phyloP scores from a whole-genome alignment of 2,888 invertebrate species.

The Ectobius pallidus region DNA sequence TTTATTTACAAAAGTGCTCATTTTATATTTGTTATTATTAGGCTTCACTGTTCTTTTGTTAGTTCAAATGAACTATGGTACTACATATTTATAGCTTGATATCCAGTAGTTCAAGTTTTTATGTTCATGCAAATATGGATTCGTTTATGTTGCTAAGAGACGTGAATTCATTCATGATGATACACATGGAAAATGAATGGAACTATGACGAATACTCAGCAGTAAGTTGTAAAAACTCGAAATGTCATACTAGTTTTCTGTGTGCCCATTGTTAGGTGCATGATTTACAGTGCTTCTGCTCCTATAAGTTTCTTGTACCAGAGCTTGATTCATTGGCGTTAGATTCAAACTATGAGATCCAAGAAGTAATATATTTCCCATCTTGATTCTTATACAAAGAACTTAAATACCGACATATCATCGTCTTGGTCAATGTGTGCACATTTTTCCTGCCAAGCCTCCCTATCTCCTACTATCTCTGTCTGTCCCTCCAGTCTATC shows the following conservation, averaged over 20 bases:
- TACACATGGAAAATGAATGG: background rate
- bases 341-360: background rate
- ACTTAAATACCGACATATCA: background rate
- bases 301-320: background rate
- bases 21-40: too few species aligned
- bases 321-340: background rate
- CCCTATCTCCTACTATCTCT: too few species aligned
- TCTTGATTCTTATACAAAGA: background rate
- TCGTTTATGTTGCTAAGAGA: background rate
- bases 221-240: background rate
- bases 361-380: background rate
- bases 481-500: too few species aligned
- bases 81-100: too few species aligned
- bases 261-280: background rate
- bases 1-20: too few species aligned
- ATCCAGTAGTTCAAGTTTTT: too few species aligned
- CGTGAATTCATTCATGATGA: background rate
- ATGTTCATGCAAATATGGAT: background rate
- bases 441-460: too few species aligned
- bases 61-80: too few species aligned
- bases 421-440: too few species aligned
- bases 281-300: background rate
- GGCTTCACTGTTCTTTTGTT: too few species aligned
- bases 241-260: too few species aligned
- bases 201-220: background rate